phyloP scores from a whole-genome alignment of 92 coral and sea anemone genomes.

The Epizoanthus ramosus region DNA sequence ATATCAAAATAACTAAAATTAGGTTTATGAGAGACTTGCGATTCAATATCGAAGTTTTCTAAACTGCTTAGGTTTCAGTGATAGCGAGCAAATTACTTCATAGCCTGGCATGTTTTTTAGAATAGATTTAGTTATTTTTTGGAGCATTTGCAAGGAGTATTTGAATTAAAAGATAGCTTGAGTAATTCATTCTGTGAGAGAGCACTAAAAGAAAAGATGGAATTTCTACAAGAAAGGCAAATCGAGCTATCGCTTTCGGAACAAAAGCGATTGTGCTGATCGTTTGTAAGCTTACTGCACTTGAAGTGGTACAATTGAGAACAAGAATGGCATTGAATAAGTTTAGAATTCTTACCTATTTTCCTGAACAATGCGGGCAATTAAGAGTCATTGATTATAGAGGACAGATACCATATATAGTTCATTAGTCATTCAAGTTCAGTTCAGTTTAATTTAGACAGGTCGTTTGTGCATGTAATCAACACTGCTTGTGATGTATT shows the following conservation, averaged over 20 bases:
- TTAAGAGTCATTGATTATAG: not conserved
- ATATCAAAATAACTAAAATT: constrained; percentile 12
- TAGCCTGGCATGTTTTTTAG: not conserved
- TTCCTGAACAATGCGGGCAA: too few relatives aligned
- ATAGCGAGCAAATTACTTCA: not conserved
- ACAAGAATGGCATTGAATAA: too few relatives aligned
- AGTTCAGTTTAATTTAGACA: too few relatives aligned
- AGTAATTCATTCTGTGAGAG: too few relatives aligned
- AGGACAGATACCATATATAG: too few relatives aligned
- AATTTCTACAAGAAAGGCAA: constrained; percentile 16
- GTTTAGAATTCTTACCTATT: too few relatives aligned
- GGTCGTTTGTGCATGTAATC: too few relatives aligned
- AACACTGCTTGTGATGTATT: too few relatives aligned
- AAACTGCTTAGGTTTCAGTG: constrained; percentile 5
- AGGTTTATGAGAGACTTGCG: constrained; percentile 19
- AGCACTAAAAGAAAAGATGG: not conserved
- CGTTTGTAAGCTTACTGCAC: constrained; percentile 16
- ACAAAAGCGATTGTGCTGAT: constrained; percentile 24
- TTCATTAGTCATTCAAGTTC: not conserved
- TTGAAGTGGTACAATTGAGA: constrained; percentile 20
- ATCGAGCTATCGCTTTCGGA: constrained; percentile 12
- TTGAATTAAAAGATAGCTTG: too few relatives aligned
- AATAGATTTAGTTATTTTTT: too few relatives aligned
- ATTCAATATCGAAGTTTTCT: constrained; percentile 21
- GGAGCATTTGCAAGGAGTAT: too few relatives aligned